Conservation (phyloP, 2,888 invertebrate species). For the Leptopilina drosophilae region DNA sequence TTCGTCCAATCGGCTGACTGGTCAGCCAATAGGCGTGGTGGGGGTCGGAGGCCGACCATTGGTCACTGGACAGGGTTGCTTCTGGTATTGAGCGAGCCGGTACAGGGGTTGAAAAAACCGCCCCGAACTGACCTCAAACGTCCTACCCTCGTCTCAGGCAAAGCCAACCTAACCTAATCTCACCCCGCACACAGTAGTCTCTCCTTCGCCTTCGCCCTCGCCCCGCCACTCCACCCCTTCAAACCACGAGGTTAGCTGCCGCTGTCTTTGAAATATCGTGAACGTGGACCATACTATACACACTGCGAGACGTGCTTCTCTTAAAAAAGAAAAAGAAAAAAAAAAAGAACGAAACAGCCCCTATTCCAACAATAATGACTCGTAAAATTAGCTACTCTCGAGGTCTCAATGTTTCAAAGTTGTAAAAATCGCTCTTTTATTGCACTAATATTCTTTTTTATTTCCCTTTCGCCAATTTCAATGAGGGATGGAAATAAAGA, state of each 20-base stretch:
- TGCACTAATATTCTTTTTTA: background rate
- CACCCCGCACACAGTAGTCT: conserved; percentile 44
- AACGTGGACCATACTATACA: conserved; percentile 28
- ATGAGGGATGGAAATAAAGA: background rate
- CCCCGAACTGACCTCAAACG: conserved; percentile 76
- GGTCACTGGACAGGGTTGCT: conserved; percentile 73
- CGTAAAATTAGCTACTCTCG: conserved; percentile 54
- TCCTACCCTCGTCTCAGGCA: conserved; percentile 75
- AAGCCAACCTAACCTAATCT: conserved; percentile 72
- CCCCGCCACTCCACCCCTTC: background rate
- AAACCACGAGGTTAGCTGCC: conserved; percentile 37
- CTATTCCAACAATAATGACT: conserved; percentile 51
- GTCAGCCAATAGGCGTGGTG: conserved; percentile 70
- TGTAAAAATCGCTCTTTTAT: conserved; percentile 9
- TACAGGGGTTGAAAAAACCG: conserved; percentile 75
- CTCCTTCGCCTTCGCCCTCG: background rate
- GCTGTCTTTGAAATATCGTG: conserved; percentile 34
- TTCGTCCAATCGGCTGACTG: conserved; percentile 72
- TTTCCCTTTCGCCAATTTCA: background rate
- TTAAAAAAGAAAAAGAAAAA: background rate
- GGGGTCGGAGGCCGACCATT: conserved; percentile 74
- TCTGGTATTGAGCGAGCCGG: conserved; percentile 75
- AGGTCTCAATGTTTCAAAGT: conserved; percentile 27
- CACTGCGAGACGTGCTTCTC: background rate
- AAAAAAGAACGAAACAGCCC: background rate